These are phyloP conservation scores for Argynnis bischoffii DNA, from an alignment of 2,888 invertebrate genomes.

Conservation along the genomic window DNA sequence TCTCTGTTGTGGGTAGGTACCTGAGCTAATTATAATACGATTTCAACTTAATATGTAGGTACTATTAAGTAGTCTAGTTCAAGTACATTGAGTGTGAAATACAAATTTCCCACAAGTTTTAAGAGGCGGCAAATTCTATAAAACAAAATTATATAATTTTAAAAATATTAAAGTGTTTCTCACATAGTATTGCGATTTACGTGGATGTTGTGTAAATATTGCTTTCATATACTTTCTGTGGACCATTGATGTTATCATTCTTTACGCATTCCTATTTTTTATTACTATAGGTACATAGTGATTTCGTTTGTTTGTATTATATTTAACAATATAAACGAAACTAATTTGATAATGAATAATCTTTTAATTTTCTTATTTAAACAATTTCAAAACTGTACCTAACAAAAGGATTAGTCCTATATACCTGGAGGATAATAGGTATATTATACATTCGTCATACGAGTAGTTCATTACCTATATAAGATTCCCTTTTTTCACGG, in stretches of 20 bases:
- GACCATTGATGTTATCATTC: conserved; percentile 1
- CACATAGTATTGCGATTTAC: conserved; percentile 1
- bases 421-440: too few relatives aligned
- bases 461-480: too few relatives aligned
- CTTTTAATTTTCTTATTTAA: too few relatives aligned
- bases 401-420: too few relatives aligned
- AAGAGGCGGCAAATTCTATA: background rate
- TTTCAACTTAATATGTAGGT: background rate
- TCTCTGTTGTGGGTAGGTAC: background rate
- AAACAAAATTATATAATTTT: background rate
- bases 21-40: background rate
- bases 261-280: background rate
- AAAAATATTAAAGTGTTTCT: background rate
- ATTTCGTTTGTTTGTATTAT: background rate
- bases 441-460: too few relatives aligned
- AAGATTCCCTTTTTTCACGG: too few relatives aligned
- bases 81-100: background rate
- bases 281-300: background rate
- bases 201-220: conserved; percentile 16
- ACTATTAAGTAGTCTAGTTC: background rate
- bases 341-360: too few relatives aligned
- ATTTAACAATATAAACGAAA: too few relatives aligned
- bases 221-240: background rate
- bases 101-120: too few relatives aligned
- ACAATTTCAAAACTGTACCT: too few relatives aligned